Conservation (phyloP, 2,888 invertebrate species). For the Cecidostiba fungosa region DNA sequence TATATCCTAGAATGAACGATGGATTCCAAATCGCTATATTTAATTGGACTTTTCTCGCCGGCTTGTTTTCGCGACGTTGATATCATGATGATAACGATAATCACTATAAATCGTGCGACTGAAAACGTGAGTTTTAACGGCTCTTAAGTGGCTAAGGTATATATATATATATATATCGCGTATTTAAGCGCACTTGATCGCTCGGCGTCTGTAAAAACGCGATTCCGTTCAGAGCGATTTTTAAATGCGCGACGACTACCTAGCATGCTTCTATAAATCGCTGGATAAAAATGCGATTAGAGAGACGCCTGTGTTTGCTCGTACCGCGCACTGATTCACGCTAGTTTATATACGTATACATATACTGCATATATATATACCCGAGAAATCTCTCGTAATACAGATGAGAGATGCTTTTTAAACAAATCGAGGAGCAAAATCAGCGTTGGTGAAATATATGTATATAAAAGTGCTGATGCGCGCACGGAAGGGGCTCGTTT, state of each 20-base stretch:
- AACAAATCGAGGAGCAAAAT: too few species aligned
- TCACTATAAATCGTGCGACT: not conserved
- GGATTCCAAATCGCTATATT: too few species aligned
- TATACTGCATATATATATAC: not conserved
- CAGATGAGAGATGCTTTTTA: not conserved
- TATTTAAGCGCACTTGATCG: not conserved
- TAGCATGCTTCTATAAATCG: not conserved
- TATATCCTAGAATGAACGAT: too few species aligned
- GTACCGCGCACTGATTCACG: not conserved
- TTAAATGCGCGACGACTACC: not conserved
- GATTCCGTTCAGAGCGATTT: not conserved
- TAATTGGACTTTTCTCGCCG: not conserved
- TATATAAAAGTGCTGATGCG: not conserved
- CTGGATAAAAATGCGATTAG: slow-evolving; percentile 2
- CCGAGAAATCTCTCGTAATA: not conserved
- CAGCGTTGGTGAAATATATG: not conserved
- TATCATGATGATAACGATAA: not conserved
- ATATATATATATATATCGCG: not conserved
- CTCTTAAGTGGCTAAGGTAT: not conserved
- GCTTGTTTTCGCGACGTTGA: not conserved
- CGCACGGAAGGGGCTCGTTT: not conserved
- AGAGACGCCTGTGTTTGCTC: not conserved
- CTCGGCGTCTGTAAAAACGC: not conserved
- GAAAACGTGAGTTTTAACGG: not conserved
- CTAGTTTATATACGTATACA: not conserved